Evolutionary conservation across 2,888 invertebrate genomes (phyloP), one percentile per base, ranked within the genome.

Genomic region (Sepioteuthis lessoniana): DNA sequence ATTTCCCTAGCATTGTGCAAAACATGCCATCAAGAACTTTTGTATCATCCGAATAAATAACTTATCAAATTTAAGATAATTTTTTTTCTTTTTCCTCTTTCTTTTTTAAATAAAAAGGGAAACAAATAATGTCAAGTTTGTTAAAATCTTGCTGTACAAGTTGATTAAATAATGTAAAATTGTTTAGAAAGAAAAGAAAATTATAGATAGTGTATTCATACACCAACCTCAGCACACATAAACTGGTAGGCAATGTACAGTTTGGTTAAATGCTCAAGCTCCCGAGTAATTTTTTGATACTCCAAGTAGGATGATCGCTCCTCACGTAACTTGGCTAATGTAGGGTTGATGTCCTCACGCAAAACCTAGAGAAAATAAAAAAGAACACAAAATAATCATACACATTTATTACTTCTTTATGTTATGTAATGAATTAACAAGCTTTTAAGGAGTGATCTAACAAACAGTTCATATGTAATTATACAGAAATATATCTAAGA

Each of bases 281-380:
- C 99, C 94, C 99, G 98, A 93, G 98, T 98, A 31, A 98, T 98
- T 96, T 98, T 98, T 97, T 99, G 98, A 96, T 98, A 99, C 97
- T 99, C 99, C 94, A 98, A 97, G 97, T 98, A 99, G 95, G 98
- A 98, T 0, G 98, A 97, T 90, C 99, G 98, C 97, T 99, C 99
- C 95, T 98, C 98, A 95, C 98, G 98, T 94, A 99, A 97, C 97
- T 98, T 98, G 94, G 98, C 98, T 94, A 99, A 97, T 96, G 98
- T 98, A 0, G 99, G 99, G n/a, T 98, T 98, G 94, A 99, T 98
- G 96, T 99, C 99, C 97, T 99, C 99, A 90, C 97, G 96, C 94
- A 98, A 96, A 55, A 98, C 97, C 97, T 98, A 94, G 21, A n/a
- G n/a, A 42, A 42, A 8, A 92, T 5, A 91, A 25, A 4, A 42